Evolutionary conservation across 1,140 invertebrate genomes (phyloP).

Genomic region (Neoseiulus cucumeris): DNA sequence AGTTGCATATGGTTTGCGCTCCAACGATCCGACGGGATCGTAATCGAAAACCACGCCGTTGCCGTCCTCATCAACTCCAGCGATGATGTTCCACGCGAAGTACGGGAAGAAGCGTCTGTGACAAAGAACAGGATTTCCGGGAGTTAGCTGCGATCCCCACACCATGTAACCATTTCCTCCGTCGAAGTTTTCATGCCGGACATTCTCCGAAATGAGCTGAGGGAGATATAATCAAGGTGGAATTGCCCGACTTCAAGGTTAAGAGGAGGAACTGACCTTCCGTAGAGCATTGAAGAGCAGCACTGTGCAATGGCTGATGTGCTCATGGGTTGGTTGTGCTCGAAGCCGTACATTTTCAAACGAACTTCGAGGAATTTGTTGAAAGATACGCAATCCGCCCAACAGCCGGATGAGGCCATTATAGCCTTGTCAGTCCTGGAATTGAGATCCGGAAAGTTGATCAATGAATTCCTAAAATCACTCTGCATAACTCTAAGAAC

Average conservation of each 20-base stretch:
- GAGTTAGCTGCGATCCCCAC: no score
- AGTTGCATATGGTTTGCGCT: slow-evolving; percentile 52
- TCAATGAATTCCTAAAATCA: background rate
- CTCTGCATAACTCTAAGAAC: background rate
- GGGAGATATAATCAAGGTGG: no score
- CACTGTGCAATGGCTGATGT: slow-evolving; percentile 81
- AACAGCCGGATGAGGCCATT: slow-evolving; percentile 74
- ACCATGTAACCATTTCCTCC: no score
- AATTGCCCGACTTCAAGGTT: no score
- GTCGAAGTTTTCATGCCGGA: no score
- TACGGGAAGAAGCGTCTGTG: slow-evolving; percentile 96
- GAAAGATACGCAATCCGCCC: slow-evolving; percentile 89
- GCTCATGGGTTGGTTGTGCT: slow-evolving; percentile 80
- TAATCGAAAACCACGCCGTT: slow-evolving; percentile 20
- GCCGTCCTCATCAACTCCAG: slow-evolving; percentile 48
- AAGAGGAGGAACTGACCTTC: background rate
- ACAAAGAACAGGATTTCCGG: no score
- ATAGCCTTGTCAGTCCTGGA: slow-evolving; percentile 52
- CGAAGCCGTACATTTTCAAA: slow-evolving; percentile 83
- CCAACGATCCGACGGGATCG: slow-evolving; percentile 50
- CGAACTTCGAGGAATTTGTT: slow-evolving; percentile 62
- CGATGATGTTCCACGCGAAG: slow-evolving; percentile 84
- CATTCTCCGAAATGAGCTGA: no score
- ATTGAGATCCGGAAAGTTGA: background rate
- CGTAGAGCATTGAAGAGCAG: slow-evolving; percentile 81